Evolutionary conservation across 1,140 invertebrate species (phyloP), one percentile per base, ranked within the genome.

Genomic region (Lanistes nyassanus): DNA sequence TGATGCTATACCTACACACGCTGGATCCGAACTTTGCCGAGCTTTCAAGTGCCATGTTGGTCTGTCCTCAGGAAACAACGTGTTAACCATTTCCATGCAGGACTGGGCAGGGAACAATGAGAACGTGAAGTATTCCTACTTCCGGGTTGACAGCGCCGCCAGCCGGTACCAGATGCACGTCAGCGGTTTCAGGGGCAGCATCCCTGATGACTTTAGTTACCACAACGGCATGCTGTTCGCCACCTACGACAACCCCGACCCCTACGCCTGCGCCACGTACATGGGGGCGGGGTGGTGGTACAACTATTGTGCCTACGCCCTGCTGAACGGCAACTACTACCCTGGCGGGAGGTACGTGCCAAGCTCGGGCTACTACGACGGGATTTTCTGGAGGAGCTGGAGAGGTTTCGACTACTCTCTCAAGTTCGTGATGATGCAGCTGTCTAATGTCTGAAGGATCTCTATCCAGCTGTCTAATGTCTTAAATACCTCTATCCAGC

Each of bases 221-320:
- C 79, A 81, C 67, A 82, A 81, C 51, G 76, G 78, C 29, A 76
- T 74, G 69, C 26, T 31, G 0, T 86, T 86, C 71, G 75, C 80
- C 34, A 78, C 76, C 29, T 62, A 55, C 68, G 76, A 78, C 60
- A 19, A 42, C 13, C 72, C 62, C 21, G 64, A 55, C 47, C 23
- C n/a, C 31, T 21, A 85, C 39, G 7, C 55, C 16, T 86, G 85
- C 74, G 84, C 83, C 31, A 7, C 1, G 29, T 11, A 80, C 42
- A 77, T 80, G 74, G 66, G 74, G 23, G 78, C 76, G 16, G 85
- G 85, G 0, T 87, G 84, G 84, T 87, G 85, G 84, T 87, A 82
- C 78, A 85, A 87, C 56, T 82, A 84, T 77, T 87, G 85, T 73
- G 73, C 81, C 55, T 80, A 77, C 31, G 76, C 83, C 0, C 76